Percentiles rank a stretch among this genome's conserved stretches.
Evolutionary conservation across 2,113 vertebrate genomes (phyloP).

Genomic region (Taxidea taxus): DNA sequence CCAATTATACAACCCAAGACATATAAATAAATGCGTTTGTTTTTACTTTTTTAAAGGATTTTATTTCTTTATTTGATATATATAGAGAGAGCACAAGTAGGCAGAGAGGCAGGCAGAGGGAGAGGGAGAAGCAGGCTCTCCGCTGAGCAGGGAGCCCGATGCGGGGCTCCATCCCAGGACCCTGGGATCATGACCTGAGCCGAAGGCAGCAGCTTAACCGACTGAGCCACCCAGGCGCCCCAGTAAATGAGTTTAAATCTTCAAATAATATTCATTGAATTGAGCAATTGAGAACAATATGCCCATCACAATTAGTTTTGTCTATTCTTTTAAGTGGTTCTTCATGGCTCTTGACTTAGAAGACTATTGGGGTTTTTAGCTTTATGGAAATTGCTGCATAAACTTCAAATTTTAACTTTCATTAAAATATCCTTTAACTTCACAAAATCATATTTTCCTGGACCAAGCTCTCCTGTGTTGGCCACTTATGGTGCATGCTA

Average conservation of each 20-base stretch:
- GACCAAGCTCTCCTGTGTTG: not conserved
- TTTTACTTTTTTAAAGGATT: no score
- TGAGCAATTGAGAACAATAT: not conserved
- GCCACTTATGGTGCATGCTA: not conserved
- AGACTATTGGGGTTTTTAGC: not conserved
- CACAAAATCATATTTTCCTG: not conserved
- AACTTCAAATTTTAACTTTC: not conserved
- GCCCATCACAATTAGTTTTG: not conserved
- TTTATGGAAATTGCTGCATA: not conserved
- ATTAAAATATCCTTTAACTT: not conserved
- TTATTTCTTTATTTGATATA: no score
- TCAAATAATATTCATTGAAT: not conserved
- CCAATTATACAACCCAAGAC: not conserved
- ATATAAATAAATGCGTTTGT: not conserved
- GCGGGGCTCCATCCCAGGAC: no score
- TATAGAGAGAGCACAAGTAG: no score
- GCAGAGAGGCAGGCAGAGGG: no score
- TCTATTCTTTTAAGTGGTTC: not conserved
- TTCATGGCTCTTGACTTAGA: not conserved
- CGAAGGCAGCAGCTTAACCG: no score
- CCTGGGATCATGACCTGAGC: no score
- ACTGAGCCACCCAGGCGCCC: no score
- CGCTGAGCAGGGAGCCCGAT: no score
- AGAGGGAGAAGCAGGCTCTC: no score
- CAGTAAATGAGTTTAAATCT: slow-evolving; percentile 8